Evolutionary conservation across 2,113 vertebrate species (phyloP).

Genomic region (Ceyx melanurus): DNA sequence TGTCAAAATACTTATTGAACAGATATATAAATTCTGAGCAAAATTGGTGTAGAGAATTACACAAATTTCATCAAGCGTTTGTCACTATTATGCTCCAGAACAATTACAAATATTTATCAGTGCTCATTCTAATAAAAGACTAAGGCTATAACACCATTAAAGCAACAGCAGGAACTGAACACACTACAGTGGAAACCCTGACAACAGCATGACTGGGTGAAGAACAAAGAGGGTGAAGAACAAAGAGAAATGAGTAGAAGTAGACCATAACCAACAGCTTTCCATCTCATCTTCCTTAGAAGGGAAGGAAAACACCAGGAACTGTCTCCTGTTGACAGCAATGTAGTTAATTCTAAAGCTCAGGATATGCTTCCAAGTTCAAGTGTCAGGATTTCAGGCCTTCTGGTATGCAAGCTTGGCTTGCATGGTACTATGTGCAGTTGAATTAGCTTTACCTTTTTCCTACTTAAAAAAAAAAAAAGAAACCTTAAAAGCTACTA

Average conservation of each 20-base stretch:
- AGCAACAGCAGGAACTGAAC: neutral
- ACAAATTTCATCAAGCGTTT: neutral
- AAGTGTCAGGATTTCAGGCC: neutral
- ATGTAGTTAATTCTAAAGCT: neutral
- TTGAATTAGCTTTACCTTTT: neutral
- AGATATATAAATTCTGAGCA: neutral
- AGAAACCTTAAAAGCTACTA: neutral
- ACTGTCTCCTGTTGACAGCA: neutral
- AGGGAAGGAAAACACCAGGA: neutral
- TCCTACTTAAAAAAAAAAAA: neutral
- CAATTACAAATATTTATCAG: constrained; percentile 2
- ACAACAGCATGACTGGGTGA: neutral
- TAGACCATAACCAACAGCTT: neutral
- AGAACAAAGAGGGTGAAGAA: neutral
- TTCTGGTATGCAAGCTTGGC: neutral
- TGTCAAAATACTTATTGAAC: neutral
- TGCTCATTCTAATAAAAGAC: neutral
- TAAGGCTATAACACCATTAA: neutral
- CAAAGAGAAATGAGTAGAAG: neutral
- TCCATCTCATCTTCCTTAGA: neutral
- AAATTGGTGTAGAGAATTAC: neutral
- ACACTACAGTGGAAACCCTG: neutral
- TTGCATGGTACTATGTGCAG: neutral
- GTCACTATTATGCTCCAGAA: neutral
- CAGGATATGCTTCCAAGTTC: neutral